A percentile compares a stretch with the other conserved stretches of the same genome.
These are phyloP conservation scores for Lamellibrachia luymesi DNA, from an alignment of 1,140 invertebrate species.

Conservation along the genomic window DNA sequence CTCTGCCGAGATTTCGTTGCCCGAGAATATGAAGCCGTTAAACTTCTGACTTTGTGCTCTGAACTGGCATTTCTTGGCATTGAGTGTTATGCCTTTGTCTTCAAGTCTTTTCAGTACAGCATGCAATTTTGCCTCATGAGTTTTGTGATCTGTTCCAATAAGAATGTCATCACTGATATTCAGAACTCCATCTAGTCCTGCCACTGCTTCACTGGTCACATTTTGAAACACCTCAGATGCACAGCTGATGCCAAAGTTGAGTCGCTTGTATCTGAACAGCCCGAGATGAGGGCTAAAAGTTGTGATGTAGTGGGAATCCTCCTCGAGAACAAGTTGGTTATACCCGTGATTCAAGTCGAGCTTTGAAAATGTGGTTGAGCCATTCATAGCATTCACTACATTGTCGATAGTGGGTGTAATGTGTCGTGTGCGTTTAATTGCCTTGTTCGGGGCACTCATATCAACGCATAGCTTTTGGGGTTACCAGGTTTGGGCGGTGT, in stretches of 20 bases:
- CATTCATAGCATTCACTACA: constrained; percentile 10
- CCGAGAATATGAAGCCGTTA: neutral
- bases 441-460: neutral
- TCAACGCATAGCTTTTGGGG: neutral
- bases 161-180: constrained; percentile 19
- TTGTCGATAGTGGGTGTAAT: neutral
- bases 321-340: constrained; percentile 29
- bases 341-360: constrained; percentile 29
- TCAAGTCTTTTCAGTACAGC: neutral
- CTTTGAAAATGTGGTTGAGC: constrained; percentile 26
- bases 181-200: neutral
- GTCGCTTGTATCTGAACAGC: constrained; percentile 19
- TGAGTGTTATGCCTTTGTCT: neutral
- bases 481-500: constrained; percentile 21
- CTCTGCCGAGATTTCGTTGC: neutral
- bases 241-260: constrained; percentile 25
- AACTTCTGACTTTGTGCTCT: neutral
- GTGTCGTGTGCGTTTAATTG: neutral
- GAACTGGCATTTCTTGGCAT: constrained; percentile 6
- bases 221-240: constrained; percentile 17
- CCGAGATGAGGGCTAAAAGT: constrained; percentile 24
- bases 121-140: neutral
- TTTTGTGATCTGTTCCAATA: neutral
- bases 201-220: neutral
- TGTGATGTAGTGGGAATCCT: constrained; percentile 15